These are phyloP conservation scores for Isotomurus palustris DNA, from an alignment of 2,888 invertebrate species.

Conservation along the genomic window DNA sequence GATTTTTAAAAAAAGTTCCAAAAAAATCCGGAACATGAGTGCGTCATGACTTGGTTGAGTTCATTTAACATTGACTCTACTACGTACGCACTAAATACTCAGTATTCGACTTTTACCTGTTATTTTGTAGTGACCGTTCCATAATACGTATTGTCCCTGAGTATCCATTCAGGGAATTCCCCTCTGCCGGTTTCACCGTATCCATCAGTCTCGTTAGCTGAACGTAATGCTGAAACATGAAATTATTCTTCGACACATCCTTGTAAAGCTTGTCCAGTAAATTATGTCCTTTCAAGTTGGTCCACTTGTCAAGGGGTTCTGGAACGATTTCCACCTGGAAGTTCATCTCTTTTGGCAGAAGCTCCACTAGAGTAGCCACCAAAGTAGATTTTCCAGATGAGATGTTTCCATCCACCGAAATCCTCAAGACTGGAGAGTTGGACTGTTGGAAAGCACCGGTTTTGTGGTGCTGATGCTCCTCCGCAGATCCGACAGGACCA, in stretches of 20 bases:
- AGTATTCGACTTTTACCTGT: slow-evolving; percentile 47
- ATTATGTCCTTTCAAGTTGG: slow-evolving; percentile 48
- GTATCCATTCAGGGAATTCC: neutral
- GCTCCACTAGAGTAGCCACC: slow-evolving; percentile 28
- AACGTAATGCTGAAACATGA: slow-evolving; percentile 56
- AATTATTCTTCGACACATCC: slow-evolving; percentile 54
- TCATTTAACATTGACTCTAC: no score
- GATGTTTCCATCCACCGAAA: slow-evolving; percentile 45
- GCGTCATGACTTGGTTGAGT: neutral
- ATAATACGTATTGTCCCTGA: slow-evolving; percentile 48
- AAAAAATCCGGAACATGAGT: no score
- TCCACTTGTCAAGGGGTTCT: slow-evolving; percentile 50
- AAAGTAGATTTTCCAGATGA: slow-evolving; percentile 42
- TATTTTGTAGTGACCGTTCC: slow-evolving; percentile 51
- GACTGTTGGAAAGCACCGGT: no score
- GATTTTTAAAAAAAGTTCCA: no score
- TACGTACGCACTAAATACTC: neutral
- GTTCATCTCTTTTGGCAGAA: slow-evolving; percentile 20
- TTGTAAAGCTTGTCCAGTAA: slow-evolving; percentile 53
- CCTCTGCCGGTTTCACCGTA: slow-evolving; percentile 23
- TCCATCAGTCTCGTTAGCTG: slow-evolving; percentile 53
- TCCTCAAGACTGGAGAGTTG: slow-evolving; percentile 25
- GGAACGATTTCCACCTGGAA: slow-evolving; percentile 35
- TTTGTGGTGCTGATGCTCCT: no score
- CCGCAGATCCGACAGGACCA: no score